Conservation (phyloP, 2,888 invertebrate species). For the Phaonia tiefii region DNA sequence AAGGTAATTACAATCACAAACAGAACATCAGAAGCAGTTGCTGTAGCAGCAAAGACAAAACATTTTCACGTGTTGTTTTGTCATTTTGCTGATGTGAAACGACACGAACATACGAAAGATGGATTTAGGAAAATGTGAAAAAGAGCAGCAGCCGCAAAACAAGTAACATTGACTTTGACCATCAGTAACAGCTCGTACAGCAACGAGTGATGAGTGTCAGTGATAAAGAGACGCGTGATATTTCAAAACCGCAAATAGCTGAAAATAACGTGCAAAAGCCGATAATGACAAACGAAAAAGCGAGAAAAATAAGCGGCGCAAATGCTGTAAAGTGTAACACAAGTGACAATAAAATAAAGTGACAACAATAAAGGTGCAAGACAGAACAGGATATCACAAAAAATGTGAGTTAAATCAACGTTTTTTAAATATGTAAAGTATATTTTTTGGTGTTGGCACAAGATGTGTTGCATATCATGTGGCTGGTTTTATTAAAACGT, state of each 20-base stretch:
- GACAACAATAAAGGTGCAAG: neutral
- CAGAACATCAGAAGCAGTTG: neutral
- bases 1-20: constrained; percentile 15
- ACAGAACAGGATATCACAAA: neutral
- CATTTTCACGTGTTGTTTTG: constrained; percentile 54
- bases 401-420: neutral
- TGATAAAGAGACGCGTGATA: constrained; percentile 53
- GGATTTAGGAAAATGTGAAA: neutral
- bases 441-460: no score
- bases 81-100: constrained; percentile 17
- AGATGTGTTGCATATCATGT: no score
- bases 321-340: constrained; percentile 11
- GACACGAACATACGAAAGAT: constrained; percentile 19
- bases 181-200: constrained; percentile 76
- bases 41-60: constrained; percentile 39
- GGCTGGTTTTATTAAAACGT: no score
- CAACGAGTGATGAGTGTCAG: constrained; percentile 71
- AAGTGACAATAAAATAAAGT: neutral
- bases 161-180: constrained; percentile 73
- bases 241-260: constrained; percentile 31
- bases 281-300: constrained; percentile 21
- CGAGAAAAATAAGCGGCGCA: constrained; percentile 25
- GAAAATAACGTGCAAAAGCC: neutral
- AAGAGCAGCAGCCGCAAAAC: neutral
- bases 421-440: no score